These are phyloP conservation scores for Rhyacophila evoluta DNA, from an alignment of 2,888 invertebrate species.

Conservation along the genomic window DNA sequence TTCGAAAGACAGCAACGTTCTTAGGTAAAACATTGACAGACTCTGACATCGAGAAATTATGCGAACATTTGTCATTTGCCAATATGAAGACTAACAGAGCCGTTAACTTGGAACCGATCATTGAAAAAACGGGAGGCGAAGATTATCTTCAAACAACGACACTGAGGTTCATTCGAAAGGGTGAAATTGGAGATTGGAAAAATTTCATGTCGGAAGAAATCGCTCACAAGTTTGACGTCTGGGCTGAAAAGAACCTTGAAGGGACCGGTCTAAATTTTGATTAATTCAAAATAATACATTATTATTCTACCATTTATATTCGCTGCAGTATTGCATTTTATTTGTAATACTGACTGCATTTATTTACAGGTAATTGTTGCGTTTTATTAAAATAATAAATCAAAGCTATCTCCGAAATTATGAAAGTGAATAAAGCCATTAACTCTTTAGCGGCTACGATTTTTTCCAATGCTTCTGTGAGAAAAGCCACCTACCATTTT, in stretches of 20 bases:
- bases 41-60: conserved; percentile 75
- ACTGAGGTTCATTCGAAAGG: conserved; percentile 79
- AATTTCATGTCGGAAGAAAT: conserved; percentile 82
- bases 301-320: no score
- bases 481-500: no score
- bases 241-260: conserved; percentile 74
- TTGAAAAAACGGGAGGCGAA: conserved; percentile 69
- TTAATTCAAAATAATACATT: conserved; percentile 56
- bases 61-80: conserved; percentile 81
- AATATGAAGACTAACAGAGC: conserved; percentile 86
- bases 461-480: no score
- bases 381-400: no score
- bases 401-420: no score
- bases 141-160: conserved; percentile 67
- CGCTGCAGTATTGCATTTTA: no score
- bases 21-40: conserved; percentile 76
- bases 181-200: conserved; percentile 84
- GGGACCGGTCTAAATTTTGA: conserved; percentile 75
- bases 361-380: no score
- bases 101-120: conserved; percentile 78
- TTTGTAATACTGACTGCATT: no score
- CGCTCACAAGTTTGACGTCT: conserved; percentile 78
- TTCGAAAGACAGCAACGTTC: conserved; percentile 79
- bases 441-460: no score
- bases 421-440: no score